Percentiles rank a stretch among this genome's conserved stretches.
Conservation (phyloP, 1,140 invertebrate genomes). For the Drosophila prosaltans region DNA sequence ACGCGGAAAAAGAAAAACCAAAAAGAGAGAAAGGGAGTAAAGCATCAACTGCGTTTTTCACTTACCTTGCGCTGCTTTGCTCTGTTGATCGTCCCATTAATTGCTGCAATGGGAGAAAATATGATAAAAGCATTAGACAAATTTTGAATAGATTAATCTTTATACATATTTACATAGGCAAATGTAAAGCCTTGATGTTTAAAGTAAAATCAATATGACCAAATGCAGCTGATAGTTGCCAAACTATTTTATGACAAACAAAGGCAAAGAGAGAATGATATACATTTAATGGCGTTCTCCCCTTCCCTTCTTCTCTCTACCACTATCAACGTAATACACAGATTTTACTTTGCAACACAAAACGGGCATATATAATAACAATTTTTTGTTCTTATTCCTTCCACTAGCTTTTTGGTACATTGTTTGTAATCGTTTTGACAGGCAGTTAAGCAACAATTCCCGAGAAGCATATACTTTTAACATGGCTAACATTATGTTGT, state of each 20-base stretch:
- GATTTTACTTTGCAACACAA: conserved; percentile 31
- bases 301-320: neutral
- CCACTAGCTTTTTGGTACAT: too few relatives aligned
- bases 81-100: conserved; percentile 50
- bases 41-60: conserved; percentile 28
- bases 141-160: too few relatives aligned
- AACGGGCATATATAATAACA: conserved; percentile 50
- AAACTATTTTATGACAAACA: conserved; percentile 51
- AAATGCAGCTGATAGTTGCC: conserved; percentile 49
- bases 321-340: too few relatives aligned
- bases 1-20: neutral
- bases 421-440: neutral
- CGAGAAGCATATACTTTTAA: neutral
- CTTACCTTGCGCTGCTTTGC: conserved; percentile 65
- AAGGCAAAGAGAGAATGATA: conserved; percentile 39
- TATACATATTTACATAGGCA: too few relatives aligned
- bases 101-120: conserved; percentile 20
- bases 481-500: too few relatives aligned
- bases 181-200: conserved; percentile 46
- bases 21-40: neutral
- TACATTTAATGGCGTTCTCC: conserved; percentile 66
- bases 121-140: neutral
- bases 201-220: conserved; percentile 67
- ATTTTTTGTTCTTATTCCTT: conserved; percentile 10
- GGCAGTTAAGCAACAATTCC: conserved; percentile 40